Evolutionary conservation across 2,797 vertebrate genomes (phyloP).

Genomic region (Tapirus indicus): DNA sequence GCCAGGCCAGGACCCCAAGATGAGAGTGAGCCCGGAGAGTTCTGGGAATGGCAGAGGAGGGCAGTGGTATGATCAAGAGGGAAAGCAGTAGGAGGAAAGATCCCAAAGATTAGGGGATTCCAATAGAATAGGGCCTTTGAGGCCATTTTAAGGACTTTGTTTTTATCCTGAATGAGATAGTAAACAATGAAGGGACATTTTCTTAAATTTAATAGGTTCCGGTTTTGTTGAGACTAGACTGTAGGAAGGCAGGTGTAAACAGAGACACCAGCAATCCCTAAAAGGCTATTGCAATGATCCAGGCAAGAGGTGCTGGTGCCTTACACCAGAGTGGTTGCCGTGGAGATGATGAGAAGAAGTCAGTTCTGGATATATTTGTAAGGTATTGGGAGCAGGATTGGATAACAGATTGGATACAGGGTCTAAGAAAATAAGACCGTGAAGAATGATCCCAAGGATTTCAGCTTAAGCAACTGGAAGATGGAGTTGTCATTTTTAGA

Average conservation of each 20-base stretch:
- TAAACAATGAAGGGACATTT: neutral
- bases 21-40: fast-evolving
- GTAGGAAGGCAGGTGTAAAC: neutral
- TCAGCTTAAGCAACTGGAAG: neutral
- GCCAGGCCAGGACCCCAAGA: fast-evolving
- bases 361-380: neutral
- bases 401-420: neutral
- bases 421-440: neutral
- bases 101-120: too few relatives aligned
- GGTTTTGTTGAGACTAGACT: neutral
- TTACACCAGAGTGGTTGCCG: neutral
- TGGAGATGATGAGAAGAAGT: fast-evolving
- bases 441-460: neutral
- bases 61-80: neutral
- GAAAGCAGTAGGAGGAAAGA: fast-evolving
- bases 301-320: fast-evolving
- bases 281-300: neutral
- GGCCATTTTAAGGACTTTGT: neutral
- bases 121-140: too few relatives aligned
- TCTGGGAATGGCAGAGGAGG: neutral
- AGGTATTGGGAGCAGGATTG: fast-evolving
- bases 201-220: neutral
- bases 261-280: neutral
- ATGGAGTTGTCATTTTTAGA: neutral
- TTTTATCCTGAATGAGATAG: neutral